Base-by-base conservation (phyloP, 2,888 invertebrate genomes). In the Keiferia lycopersicella region DNA sequence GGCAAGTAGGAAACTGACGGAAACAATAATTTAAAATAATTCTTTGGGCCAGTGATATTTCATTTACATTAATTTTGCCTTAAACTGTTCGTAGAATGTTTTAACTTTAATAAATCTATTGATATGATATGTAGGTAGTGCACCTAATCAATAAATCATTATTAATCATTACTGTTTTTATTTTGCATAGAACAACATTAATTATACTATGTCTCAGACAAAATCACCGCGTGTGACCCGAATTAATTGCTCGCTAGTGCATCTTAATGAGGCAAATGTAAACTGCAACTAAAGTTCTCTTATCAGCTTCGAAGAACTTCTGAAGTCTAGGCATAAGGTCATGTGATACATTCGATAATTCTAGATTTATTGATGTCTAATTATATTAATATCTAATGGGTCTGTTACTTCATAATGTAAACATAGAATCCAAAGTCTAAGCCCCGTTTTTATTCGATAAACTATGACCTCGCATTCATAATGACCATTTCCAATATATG, bases 391-490 rank as follows among this genome's bases (percentile, higher is more conserved):
- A 1, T 45, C 45, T n/a, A 45, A 45, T 45, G 16, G 45, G 45
- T 45, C n/a, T 45, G n/a, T 45, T n/a, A n/a, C n/a, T 45, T n/a
- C 16, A 16, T 53, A 6, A 20, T 20, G 61, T 51, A 61, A 61
- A 61, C 61, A 61, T 53, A 39, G 8, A 39, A 62, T 56, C 61
- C 30, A 63, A 53, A 57, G 51, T 63, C 62, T 57, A 63, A 63
- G 30, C 16, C 7, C 18, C 34, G 50, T 58, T 63, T 56, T 63
- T 34, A 58, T 48, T 34, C 34, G 63, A 63, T 59, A 63, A 50
- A 38, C 58, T 58, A 48, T 63, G 59, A 59, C 63, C 63, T 45
- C 50, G 41, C 57, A 18, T 51, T 51, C 30, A 22, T 16, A 16
- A 34, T 16, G n/a, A n/a, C 45, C 45, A 60, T 45, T 45, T 48